Base-by-base conservation (phyloP, 2,797 vertebrate species). In the Lacerta agilis region DNA sequence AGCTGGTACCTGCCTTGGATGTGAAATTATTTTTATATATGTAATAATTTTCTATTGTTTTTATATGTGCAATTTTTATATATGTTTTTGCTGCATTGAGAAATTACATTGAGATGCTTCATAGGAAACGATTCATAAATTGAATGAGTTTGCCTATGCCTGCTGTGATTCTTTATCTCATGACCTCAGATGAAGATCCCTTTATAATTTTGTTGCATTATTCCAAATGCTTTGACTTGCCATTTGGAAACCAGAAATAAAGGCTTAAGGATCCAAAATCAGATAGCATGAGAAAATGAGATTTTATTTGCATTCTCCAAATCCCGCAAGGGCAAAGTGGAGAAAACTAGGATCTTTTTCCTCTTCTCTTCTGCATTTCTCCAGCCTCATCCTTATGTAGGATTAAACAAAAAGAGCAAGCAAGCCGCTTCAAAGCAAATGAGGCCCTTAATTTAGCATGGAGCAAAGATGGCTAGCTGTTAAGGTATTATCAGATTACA, bases 401-500 rank as follows among this genome's bases (percentile, higher is more conserved):
- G 64, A 92, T 95, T 91, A 91, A 96, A 93, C 72, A 75, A 77
- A 8, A 91, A 95, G 94, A 95, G 87, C 89, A 80, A 91, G 89
- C 64, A 95, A 95, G 91, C 80, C 87, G 73, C 92, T 95, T 95
- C 95, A 95, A 95, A 95, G 95, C 64, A 90, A 96, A 91, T 0
- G 93, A 96, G 94, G 92, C 94, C 94, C 94, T 95, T 95, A 92
- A 96, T 95, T 95, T 94, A 94, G 92, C 95, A 93, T 93, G 91
- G 94, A 92, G 90, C 94, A 91, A 93, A 91, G 94, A 94, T 76
- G 75, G 94, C 94, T 90, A 92, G 93, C 94, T 95, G 95, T 94
- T 94, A 94, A 96, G 94, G 95, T 94, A 96, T 96, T 95, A 96
- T 97, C 90, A 77, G 95, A 94, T 97, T 97, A 96, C 96, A 94